phyloP scores from a whole-genome alignment of 2,797 vertebrate genomes.

The Tachyglossus aculeatus region DNA sequence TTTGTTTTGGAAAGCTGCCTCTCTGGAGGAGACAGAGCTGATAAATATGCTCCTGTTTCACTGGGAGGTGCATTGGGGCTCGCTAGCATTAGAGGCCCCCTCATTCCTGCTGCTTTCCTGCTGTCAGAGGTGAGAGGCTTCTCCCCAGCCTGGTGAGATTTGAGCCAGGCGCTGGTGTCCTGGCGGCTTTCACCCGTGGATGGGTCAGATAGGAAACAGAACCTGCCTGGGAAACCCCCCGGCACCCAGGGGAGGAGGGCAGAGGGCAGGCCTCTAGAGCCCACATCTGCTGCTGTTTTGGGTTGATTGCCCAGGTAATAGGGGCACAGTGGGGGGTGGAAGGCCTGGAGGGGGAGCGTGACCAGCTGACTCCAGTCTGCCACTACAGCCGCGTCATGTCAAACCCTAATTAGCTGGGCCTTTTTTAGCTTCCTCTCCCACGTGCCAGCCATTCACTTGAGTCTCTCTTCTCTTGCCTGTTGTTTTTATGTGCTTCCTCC shows the following conservation, averaged over 20 bases:
- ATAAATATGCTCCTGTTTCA: too few relatives aligned
- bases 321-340: not conserved
- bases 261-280: not conserved
- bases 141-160: too few relatives aligned
- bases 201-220: too few relatives aligned
- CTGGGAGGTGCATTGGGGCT: too few relatives aligned
- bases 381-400: not conserved
- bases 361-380: not conserved
- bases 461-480: conserved; percentile 65
- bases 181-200: too few relatives aligned
- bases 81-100: too few relatives aligned
- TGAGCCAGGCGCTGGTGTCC: too few relatives aligned
- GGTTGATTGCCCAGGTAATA: not conserved
- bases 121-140: too few relatives aligned
- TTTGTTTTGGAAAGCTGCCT: too few relatives aligned
- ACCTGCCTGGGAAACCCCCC: too few relatives aligned
- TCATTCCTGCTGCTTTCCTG: too few relatives aligned
- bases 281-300: not conserved
- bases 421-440: not conserved
- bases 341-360: not conserved
- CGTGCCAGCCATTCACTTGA: conserved; percentile 56
- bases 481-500: conserved; percentile 45
- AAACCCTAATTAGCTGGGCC: not conserved
- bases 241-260: not conserved
- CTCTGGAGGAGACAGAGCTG: too few relatives aligned